These are phyloP conservation scores for Drosophila ironensis DNA, from an alignment of 1,140 invertebrate genomes.

Conservation along the genomic window DNA sequence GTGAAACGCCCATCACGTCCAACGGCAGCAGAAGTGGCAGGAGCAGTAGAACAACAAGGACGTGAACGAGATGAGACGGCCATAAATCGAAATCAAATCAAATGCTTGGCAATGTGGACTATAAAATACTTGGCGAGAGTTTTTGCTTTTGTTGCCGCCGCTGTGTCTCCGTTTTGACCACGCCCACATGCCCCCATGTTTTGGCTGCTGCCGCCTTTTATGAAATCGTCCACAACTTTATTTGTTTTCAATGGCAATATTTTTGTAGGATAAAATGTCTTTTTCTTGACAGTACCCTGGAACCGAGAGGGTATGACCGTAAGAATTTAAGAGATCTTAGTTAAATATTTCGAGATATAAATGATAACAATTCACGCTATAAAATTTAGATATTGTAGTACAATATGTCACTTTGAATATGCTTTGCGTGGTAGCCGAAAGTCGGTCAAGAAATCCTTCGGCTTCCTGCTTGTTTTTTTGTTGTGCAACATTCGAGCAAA, in stretches of 20 bases:
- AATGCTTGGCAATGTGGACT: conserved; percentile 60
- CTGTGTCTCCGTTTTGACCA: conserved; percentile 16
- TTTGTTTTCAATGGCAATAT: conserved; percentile 80
- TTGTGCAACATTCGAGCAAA: conserved; percentile 10
- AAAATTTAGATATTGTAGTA: no score
- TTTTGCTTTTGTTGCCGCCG: conserved; percentile 9
- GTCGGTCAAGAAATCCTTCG: background rate
- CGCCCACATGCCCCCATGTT: background rate
- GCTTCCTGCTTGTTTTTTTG: conserved; percentile 1
- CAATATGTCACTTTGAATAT: no score
- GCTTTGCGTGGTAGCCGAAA: no score
- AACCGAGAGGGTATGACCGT: no score
- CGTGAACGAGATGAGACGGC: conserved; percentile 35
- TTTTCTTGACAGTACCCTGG: no score
- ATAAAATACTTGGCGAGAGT: conserved; percentile 55
- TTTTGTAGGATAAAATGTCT: conserved; percentile 45
- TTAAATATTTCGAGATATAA: no score
- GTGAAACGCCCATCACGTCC: conserved; percentile 20
- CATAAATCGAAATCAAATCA: conserved; percentile 75
- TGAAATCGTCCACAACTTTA: conserved; percentile 78
- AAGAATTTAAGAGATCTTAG: no score
- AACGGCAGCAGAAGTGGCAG: no score
- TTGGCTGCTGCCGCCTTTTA: conserved; percentile 47
- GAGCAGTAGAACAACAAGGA: conserved; percentile 11
- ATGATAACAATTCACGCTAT: no score